phyloP scores from a whole-genome alignment of 2,113 vertebrate species.

The Cervus canadensis region DNA sequence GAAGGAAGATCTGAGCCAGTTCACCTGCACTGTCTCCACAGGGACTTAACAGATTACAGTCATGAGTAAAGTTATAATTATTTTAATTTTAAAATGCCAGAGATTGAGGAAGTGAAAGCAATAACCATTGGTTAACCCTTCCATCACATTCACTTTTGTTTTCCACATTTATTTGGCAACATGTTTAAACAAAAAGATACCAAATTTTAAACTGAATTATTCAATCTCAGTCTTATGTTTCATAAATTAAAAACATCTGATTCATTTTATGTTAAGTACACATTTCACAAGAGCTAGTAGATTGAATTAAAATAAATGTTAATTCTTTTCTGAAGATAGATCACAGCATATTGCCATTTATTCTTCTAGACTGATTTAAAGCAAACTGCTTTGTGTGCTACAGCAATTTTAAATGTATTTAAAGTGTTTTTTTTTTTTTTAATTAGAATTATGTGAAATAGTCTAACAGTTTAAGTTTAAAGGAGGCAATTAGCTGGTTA shows the following conservation, averaged over 20 bases:
- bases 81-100: neutral
- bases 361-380: constrained; percentile 77
- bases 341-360: constrained; percentile 64
- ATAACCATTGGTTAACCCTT: neutral
- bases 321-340: constrained; percentile 66
- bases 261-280: constrained; percentile 45
- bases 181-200: constrained; percentile 26
- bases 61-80: neutral
- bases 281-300: constrained; percentile 51
- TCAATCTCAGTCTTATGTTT: constrained; percentile 25
- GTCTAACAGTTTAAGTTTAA: constrained; percentile 83
- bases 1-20: neutral
- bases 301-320: constrained; percentile 68
- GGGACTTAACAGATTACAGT: neutral
- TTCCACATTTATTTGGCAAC: neutral
- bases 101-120: neutral
- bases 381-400: constrained; percentile 80
- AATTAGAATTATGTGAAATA: constrained; percentile 82
- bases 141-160: neutral
- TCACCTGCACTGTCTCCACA: neutral
- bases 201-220: constrained; percentile 15
- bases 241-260: constrained; percentile 52
- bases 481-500: constrained; percentile 85
- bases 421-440: constrained; percentile 74
- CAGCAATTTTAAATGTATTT: constrained; percentile 80